Evolutionary conservation across 2,888 invertebrate genomes (phyloP), one percentile per base, ranked within the genome.

Genomic region (Lasioglossum malachurum): DNA sequence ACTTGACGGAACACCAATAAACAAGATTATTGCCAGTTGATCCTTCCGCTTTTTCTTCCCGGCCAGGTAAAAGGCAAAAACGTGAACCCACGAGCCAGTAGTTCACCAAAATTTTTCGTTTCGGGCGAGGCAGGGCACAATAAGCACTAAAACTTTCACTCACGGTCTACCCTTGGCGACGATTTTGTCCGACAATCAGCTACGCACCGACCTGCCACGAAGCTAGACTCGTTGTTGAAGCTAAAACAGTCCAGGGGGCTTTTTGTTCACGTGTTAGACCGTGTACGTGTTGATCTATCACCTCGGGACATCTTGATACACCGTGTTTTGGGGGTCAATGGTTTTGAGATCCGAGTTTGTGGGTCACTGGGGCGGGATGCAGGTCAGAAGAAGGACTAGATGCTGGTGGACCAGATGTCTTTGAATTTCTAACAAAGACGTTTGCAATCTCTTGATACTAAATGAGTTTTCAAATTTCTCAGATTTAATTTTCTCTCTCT

Each of bases 11-110:
- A 75, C 10, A 53, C 53, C 80, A 78, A 78, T 86, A 86, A 87
- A 82, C 80, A 60, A 75, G 78, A 86, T 86, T 83, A 80, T 80
- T 75, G 75, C 78, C 87, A 78, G 86, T 80, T 87, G 78, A 80
- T 60, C 19, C 2, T 4, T 2, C 12, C 41, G 79, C 10, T 78
- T 82, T 75, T 78, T 82, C 14, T 49, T 16, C 5, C 5, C 23
- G 12, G 8, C 16, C 87, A 87, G 87, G 87, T 87, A 87, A 41
- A 76, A 38, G 12, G 41, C n/a, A 53, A 57, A 57, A 44, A 81
- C 80, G 76, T 16, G 60, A 19, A 64, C 46, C 35, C 14, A n/a
- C 67, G 41, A 41, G 72, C 23, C 23, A 27, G 75, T 41, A 31
- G 31, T 31, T 19, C 23, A 27, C 23, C 27, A 60, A 72, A 80